phyloP scores from a whole-genome alignment of 2,113 vertebrate species.

The Verasper variegatus region DNA sequence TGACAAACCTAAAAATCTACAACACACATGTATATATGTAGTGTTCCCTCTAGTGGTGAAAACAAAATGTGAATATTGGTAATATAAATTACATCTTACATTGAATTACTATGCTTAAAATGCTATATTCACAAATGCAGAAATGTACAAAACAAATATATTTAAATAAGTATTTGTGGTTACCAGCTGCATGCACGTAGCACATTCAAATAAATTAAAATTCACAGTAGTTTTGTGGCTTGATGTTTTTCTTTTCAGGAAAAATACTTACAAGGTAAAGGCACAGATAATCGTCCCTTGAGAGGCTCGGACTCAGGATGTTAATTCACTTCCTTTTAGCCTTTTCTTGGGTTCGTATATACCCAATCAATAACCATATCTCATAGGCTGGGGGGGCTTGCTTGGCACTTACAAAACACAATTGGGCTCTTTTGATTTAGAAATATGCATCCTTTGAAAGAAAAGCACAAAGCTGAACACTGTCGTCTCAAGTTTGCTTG shows the following conservation, averaged over 20 bases:
- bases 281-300: slow-evolving; percentile 92
- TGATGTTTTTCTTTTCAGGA: slow-evolving; percentile 75
- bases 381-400: slow-evolving; percentile 97
- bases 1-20: slow-evolving; percentile 4
- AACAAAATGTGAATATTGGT: slow-evolving; percentile 6
- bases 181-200: slow-evolving; percentile 75
- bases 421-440: slow-evolving; percentile 96
- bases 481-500: slow-evolving; percentile 65
- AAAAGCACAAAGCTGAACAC: slow-evolving; percentile 98
- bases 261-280: slow-evolving; percentile 96
- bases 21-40: neutral
- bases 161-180: neutral
- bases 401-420: slow-evolving; percentile 97
- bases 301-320: slow-evolving; percentile 94
- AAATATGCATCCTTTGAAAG: slow-evolving; percentile 99
- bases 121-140: no score
- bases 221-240: slow-evolving; percentile 67
- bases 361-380: slow-evolving; percentile 99
- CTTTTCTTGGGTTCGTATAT: slow-evolving; percentile 95
- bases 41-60: slow-evolving; percentile 47
- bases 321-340: slow-evolving; percentile 95
- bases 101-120: no score
- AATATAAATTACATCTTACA: neutral
- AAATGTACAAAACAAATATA: no score
- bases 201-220: slow-evolving; percentile 46